Base-by-base conservation (phyloP, 2,888 invertebrate genomes). In the Deilephila elpenor region DNA sequence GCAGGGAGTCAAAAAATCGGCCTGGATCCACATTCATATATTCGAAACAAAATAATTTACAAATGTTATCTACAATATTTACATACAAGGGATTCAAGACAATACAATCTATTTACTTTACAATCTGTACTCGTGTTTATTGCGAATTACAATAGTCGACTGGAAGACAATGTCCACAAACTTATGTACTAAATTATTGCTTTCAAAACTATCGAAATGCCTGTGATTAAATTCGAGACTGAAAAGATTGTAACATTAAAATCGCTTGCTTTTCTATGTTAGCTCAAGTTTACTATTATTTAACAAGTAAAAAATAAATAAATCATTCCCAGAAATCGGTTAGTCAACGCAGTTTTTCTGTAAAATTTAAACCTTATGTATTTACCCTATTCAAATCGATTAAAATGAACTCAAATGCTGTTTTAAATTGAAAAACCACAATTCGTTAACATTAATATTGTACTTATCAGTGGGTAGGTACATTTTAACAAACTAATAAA, bases 1-100 rank as follows among this genome's bases (percentile, higher is more conserved):
- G 11, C 8, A 25, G n/a, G 7, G 19, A 19, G 7, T n/a, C 19
- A 6, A 62, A n/a, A 19, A 34, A 20, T 34, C 34, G 37, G 3
- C 20, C n/a, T 37, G 5, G 44, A 67, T 25, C 44, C 51, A 44
- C 20, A 67, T 25, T 51, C 25, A 67, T 67, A 44, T 67, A 67
- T 67, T 67, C 51, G 25, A 67, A 67, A 51, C n/a, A 34, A 64
- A 79, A 83, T 82, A 82, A 83, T 78, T 81, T 82, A 81, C 71
- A 73, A 60, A 74, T 3, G 14, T 72, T 74, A 72, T 62, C 70
- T 78, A 78, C 76, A 78, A 72, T 83, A 82, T 82, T 73, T 80
- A 82, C 83, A 82, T 71, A 73, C 59, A 64, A 72, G 61, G 29
- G 44, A 73, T 67, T 37, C 64, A 29, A 19, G 6, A 59, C 59